Evolutionary conservation across 1,140 invertebrate species (phyloP), one percentile per base, ranked within the genome.

Genomic region (Daktulosphaira vitifoliae): DNA sequence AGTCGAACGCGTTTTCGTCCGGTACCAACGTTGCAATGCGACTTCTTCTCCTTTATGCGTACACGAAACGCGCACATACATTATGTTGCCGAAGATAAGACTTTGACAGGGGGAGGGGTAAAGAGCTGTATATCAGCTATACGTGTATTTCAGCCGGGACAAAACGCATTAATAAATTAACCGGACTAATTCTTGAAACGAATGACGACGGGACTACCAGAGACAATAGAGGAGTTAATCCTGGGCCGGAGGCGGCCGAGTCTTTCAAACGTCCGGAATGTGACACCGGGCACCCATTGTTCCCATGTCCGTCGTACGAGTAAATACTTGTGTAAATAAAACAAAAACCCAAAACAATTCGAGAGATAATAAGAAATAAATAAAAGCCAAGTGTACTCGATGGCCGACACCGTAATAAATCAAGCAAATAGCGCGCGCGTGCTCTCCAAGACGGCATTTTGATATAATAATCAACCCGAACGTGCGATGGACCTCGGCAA

Each of bases 171-270:
- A 46, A 62, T 62, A 62, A 62, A 62, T 62, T 62, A 62, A 62
- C 56, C 56, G 42, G 56, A 48, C 56, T 62, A 62, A 62, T 62
- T 62, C 56, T 16, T 46, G 56, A 62, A 33, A 62, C 39, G 51
- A 53, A 53, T 18, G 37, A 53, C 51, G 37, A n/a, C n/a, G 18
- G 33, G 7, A 20, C 18, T 13, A 4, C 9, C 7, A 16, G 39
- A 44, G 42, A 62, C 56, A 62, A 62, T 62, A 48, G 56, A 48
- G 39, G 56, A 48, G 54, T 59, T 62, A 62, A 62, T 62, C 56
- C 42, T 16, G 11, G 4, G 42, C 39, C 15, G 42, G 25, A 22
- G 54, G 39, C 42, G 56, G 3, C 3, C 44, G 44, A 25, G 56
- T 62, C 56, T 62, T 62, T 46, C 25, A 62, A 62, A 62, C 16